A percentile compares a stretch with the other conserved stretches of the same genome.
phyloP scores from a whole-genome alignment of 2,113 vertebrate species.

The Ramphastos sulfuratus region DNA sequence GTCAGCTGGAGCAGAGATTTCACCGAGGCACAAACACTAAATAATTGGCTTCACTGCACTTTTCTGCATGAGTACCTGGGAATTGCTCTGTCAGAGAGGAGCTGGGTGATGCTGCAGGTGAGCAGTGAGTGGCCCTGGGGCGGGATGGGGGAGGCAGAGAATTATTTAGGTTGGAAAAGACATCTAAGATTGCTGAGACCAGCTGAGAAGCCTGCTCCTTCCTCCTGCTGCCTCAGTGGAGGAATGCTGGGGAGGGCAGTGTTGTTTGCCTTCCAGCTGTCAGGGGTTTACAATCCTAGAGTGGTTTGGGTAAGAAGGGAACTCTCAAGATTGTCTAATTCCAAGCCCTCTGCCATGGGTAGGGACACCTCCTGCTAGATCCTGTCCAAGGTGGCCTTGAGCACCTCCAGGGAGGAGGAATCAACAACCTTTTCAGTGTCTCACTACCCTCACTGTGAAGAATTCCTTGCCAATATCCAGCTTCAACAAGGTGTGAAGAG shows the following conservation, averaged over 20 bases:
- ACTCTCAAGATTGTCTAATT: too few relatives aligned
- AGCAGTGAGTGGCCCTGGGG: not conserved
- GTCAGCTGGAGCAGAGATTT: not conserved
- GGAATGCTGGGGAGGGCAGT: accelerated
- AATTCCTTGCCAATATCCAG: too few relatives aligned
- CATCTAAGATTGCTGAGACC: not conserved
- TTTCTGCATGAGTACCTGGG: not conserved
- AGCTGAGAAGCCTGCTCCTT: too few relatives aligned
- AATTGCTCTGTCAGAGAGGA: accelerated
- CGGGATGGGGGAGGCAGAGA: not conserved
- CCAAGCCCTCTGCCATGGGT: too few relatives aligned
- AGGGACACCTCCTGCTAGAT: too few relatives aligned
- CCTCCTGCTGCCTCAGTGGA: accelerated
- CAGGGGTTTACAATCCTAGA: not conserved
- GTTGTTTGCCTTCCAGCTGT: not conserved
- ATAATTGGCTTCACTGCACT: not conserved
- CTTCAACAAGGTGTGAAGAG: accelerated
- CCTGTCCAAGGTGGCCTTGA: too few relatives aligned
- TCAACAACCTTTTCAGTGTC: too few relatives aligned
- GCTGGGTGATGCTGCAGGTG: not conserved
- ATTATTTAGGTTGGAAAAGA: not conserved
- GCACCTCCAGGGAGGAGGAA: too few relatives aligned
- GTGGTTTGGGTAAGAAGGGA: too few relatives aligned
- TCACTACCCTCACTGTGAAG: too few relatives aligned
- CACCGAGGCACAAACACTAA: not conserved